A percentile compares a stretch with the other conserved stretches of the same genome.
Evolutionary conservation across 2,888 invertebrate genomes (phyloP).

Genomic region (Exocentrus adspersus): DNA sequence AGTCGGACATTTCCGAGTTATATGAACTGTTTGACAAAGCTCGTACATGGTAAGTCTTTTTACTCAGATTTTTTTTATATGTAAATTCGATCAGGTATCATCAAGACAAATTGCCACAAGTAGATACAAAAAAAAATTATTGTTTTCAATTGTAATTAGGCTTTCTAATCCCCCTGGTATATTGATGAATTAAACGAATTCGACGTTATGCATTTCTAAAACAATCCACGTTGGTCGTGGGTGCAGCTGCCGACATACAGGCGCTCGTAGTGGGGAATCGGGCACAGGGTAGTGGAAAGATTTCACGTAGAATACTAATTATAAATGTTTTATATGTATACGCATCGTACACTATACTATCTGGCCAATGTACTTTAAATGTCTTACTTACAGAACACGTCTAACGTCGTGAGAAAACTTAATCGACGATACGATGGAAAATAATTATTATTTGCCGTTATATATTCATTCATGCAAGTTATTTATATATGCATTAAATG

Average conservation of each 20-base stretch:
- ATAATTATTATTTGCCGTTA: slow-evolving; percentile 46
- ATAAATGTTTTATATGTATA: slow-evolving; percentile 31
- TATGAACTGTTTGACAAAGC: slow-evolving; percentile 77
- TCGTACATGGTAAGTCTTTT: slow-evolving; percentile 70
- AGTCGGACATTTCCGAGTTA: slow-evolving; percentile 73
- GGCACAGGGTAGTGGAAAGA: slow-evolving; percentile 33
- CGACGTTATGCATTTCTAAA: slow-evolving; percentile 51
- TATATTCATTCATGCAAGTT: slow-evolving; percentile 43
- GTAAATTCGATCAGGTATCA: no score
- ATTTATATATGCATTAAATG: slow-evolving; percentile 31
- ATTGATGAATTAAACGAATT: slow-evolving; percentile 43
- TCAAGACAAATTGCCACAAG: no score
- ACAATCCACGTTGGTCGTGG: slow-evolving; percentile 56
- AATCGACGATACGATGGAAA: slow-evolving; percentile 44
- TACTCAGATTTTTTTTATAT: no score
- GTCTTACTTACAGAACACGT: slow-evolving; percentile 52
- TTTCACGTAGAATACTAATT: slow-evolving; percentile 51
- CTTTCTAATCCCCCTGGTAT: slow-evolving; percentile 7
- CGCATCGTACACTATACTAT: slow-evolving; percentile 40
- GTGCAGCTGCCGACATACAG: slow-evolving; percentile 60
- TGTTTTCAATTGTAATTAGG: not conserved
- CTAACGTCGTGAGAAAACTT: slow-evolving; percentile 49
- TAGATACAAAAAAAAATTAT: not conserved
- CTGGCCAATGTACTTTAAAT: slow-evolving; percentile 51
- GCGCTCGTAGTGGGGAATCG: slow-evolving; percentile 44